Percentiles rank a stretch among this genome's conserved stretches.
Conservation (phyloP, 53 echinoderm and acorn worm genomes). For the Mesocentrotus franciscanus region DNA sequence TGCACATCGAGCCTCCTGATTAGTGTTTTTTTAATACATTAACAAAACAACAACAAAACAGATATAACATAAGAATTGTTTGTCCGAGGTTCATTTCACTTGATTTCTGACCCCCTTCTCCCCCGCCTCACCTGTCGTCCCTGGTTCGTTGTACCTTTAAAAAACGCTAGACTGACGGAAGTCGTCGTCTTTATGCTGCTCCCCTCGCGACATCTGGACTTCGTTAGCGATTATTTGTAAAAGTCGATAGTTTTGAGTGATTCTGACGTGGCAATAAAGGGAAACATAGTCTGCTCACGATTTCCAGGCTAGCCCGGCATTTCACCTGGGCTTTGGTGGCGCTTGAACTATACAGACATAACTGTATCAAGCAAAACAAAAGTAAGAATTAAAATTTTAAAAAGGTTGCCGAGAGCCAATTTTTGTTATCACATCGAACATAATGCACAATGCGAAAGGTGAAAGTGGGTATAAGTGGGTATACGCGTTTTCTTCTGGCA, state of each 20-base stretch:
- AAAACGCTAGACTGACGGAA: conserved; percentile 30
- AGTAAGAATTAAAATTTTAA: too few species aligned
- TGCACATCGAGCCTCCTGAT: too few species aligned
- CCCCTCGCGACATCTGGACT: conserved; percentile 15
- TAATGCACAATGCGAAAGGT: too few species aligned
- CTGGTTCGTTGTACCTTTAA: conserved; percentile 24
- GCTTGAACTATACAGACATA: background rate
- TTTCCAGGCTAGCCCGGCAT: background rate
- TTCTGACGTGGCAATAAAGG: background rate
- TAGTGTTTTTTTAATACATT: too few species aligned
- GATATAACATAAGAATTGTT: too few species aligned
- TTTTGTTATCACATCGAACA: too few species aligned
- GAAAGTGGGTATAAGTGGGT: too few species aligned
- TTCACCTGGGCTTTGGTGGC: background rate
- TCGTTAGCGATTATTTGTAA: conserved; percentile 34
- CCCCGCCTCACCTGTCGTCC: background rate
- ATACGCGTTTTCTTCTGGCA: too few species aligned
- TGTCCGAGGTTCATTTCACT: background rate
- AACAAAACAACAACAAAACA: too few species aligned
- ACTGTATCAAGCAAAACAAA: background rate
- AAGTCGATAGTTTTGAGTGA: conserved; percentile 30
- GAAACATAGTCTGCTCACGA: conserved; percentile 19
- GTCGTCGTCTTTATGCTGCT: background rate
- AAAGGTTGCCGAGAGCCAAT: background rate
- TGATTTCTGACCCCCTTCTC: background rate